Evolutionary conservation across 1,140 invertebrate genomes (phyloP).

Genomic region (Brachionus calyciflorus): DNA sequence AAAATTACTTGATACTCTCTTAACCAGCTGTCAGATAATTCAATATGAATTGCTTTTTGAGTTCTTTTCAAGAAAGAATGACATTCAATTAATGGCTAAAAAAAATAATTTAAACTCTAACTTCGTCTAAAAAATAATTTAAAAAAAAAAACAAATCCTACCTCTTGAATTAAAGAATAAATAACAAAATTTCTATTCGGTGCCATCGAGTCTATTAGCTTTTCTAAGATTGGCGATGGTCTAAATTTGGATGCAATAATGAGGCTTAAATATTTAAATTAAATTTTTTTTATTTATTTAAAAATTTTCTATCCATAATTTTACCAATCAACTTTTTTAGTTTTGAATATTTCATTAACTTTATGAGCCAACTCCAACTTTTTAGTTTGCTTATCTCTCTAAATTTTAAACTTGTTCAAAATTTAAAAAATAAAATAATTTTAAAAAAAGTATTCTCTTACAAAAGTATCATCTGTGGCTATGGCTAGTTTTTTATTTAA

Average conservation of each 20-base stretch:
- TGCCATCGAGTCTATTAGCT: constrained; percentile 72
- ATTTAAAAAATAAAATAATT: neutral
- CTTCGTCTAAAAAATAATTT: neutral
- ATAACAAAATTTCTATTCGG: constrained; percentile 78
- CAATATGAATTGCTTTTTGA: constrained; percentile 70
- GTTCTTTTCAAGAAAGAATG: constrained; percentile 71
- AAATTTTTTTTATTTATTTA: neutral
- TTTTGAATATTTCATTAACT: constrained; percentile 49
- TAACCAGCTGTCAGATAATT: constrained; percentile 79
- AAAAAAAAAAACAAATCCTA: constrained; percentile 48
- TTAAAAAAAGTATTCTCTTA: constrained; percentile 32
- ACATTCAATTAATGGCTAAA: constrained; percentile 71
- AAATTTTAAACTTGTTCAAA: neutral
- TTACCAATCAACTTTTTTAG: constrained; percentile 68
- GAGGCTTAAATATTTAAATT: constrained; percentile 61
- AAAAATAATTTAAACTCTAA: constrained; percentile 45
- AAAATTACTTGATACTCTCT: constrained; percentile 73
- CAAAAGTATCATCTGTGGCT: constrained; percentile 23
- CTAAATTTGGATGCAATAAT: constrained; percentile 78
- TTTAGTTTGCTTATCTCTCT: constrained; percentile 49
- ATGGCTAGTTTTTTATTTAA: constrained; percentile 17
- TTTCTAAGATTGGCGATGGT: constrained; percentile 72
- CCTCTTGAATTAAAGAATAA: constrained; percentile 73
- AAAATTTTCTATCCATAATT: neutral
- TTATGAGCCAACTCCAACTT: constrained; percentile 47